Percentiles rank a stretch among this genome's conserved stretches.
Conservation (phyloP, 2,888 invertebrate genomes). For the Hirtodrosophila duncani region DNA sequence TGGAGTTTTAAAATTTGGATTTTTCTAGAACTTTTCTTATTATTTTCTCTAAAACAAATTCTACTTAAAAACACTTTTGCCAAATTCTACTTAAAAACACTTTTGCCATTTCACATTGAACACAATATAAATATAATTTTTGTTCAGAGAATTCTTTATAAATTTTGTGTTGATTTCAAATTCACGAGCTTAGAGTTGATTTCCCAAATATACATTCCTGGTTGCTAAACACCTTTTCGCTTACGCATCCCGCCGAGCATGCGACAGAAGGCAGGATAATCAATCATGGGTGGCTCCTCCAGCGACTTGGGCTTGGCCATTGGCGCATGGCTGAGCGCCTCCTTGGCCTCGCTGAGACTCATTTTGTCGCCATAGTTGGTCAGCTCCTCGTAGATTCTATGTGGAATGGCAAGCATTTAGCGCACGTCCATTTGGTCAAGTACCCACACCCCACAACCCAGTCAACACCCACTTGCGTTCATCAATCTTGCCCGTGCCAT, state of each 20-base stretch:
- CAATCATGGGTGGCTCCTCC: conserved; percentile 81
- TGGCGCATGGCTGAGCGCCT: conserved; percentile 83
- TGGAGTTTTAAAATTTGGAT: background rate
- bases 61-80: background rate
- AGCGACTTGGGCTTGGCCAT: conserved; percentile 79
- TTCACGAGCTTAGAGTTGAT: background rate
- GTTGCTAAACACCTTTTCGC: conserved; percentile 50
- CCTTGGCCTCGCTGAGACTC: conserved; percentile 82
- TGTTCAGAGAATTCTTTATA: no score
- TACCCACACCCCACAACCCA: background rate
- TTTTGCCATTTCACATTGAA: no score
- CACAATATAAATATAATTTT: no score
- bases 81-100: no score
- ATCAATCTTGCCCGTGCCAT: conserved; percentile 82
- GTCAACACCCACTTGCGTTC: conserved; percentile 80
- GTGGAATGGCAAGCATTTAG: background rate
- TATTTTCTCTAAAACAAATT: background rate
- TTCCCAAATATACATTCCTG: background rate
- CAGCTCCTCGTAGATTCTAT: conserved; percentile 82
- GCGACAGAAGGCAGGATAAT: conserved; percentile 83
- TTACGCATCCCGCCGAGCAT: conserved; percentile 82
- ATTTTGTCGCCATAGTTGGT: conserved; percentile 84
- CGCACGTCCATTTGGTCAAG: background rate
- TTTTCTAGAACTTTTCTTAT: background rate
- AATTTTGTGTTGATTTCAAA: no score